A percentile compares a stretch with the other conserved stretches of the same genome.
These are phyloP conservation scores for Malthinus seriepunctatus DNA, from an alignment of 2,888 invertebrate species.

Conservation along the genomic window DNA sequence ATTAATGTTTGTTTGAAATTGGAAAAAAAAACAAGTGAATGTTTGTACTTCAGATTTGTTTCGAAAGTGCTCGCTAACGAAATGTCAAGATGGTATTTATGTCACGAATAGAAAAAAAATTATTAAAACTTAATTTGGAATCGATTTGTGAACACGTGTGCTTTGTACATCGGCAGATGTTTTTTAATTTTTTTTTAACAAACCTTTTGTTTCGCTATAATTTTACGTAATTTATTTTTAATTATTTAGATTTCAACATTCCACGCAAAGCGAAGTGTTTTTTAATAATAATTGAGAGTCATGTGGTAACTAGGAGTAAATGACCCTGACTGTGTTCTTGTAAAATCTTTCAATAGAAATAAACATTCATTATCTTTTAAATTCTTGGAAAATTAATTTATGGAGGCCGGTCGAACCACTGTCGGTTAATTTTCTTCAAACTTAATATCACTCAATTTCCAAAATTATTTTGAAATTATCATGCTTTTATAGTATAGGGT, in stretches of 20 bases:
- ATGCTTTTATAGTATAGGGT: no score
- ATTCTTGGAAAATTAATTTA: slow-evolving; percentile 20
- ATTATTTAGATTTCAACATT: slow-evolving; percentile 6
- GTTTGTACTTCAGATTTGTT: no score
- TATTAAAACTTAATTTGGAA: no score
- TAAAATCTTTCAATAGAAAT: slow-evolving; percentile 18
- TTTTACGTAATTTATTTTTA: background rate
- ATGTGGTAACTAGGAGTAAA: slow-evolving; percentile 20
- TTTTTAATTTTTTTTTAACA: background rate
- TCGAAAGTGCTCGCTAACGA: no score
- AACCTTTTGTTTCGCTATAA: background rate
- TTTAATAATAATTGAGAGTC: slow-evolving; percentile 10
- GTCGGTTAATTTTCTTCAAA: no score
- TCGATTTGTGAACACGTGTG: background rate
- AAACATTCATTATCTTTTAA: slow-evolving; percentile 19
- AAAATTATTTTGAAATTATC: no score
- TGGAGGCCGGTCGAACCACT: slow-evolving; percentile 4
- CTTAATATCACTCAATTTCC: no score
- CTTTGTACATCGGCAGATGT: background rate
- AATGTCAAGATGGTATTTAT: no score
- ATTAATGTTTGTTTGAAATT: no score
- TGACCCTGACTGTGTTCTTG: slow-evolving; percentile 25
- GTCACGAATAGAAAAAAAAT: no score
- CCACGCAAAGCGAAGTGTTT: slow-evolving; percentile 9
- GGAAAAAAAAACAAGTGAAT: no score